Evolutionary conservation across 2,888 invertebrate species (phyloP).

Genomic region (Dryadula phaetusa): DNA sequence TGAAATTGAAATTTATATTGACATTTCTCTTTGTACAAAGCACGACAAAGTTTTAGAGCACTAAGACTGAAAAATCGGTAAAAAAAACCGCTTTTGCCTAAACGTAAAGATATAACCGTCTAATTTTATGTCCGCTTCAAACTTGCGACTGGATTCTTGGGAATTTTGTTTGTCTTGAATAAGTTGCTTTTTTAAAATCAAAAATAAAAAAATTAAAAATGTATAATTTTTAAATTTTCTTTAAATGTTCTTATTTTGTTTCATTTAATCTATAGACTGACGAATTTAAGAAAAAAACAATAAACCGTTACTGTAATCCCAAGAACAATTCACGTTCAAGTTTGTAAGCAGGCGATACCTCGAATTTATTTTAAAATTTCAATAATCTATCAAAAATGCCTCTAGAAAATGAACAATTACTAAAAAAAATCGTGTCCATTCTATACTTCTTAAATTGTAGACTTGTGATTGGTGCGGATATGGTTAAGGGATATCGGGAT

Average conservation of each 20-base stretch:
- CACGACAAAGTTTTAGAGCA: slow-evolving; percentile 73
- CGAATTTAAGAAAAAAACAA: slow-evolving; percentile 32
- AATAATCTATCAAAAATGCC: slow-evolving; percentile 46
- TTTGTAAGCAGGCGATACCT: slow-evolving; percentile 45
- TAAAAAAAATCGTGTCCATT: slow-evolving; percentile 58
- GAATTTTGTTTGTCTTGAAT: neutral
- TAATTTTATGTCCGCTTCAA: slow-evolving; percentile 49
- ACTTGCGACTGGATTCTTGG: slow-evolving; percentile 15
- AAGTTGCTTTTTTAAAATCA: neutral
- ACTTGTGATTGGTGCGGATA: slow-evolving; percentile 69
- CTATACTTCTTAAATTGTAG: slow-evolving; percentile 55
- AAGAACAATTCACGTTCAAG: slow-evolving; percentile 35
- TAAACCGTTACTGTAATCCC: slow-evolving; percentile 1
- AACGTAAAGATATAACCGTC: slow-evolving; percentile 54
- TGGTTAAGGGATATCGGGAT: slow-evolving; percentile 52
- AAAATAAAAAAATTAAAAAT: neutral
- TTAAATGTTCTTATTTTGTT: neutral
- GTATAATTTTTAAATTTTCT: neutral
- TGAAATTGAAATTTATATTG: slow-evolving; percentile 48
- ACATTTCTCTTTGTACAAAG: slow-evolving; percentile 61
- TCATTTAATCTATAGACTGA: slow-evolving; percentile 32
- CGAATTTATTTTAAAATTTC: slow-evolving; percentile 52
- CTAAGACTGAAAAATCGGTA: slow-evolving; percentile 81
- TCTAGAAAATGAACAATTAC: slow-evolving; percentile 39
- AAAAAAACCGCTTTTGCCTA: slow-evolving; percentile 61